These are phyloP conservation scores for Lycaon pictus DNA, from an alignment of 2,113 vertebrate genomes.

Conservation along the genomic window DNA sequence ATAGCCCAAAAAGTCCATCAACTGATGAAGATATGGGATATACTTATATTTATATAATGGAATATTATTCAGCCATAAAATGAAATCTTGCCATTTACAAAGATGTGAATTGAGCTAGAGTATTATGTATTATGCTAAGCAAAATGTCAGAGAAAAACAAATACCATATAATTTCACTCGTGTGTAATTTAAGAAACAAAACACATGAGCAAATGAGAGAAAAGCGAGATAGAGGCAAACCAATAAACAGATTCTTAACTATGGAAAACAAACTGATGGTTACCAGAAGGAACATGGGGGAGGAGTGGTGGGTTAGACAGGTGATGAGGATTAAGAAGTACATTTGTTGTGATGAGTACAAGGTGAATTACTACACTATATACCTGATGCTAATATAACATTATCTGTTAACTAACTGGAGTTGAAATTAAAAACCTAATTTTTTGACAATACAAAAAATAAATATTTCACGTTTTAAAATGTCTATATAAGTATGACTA, in stretches of 20 bases:
- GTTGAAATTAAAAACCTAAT: not conserved
- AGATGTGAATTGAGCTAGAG: not conserved
- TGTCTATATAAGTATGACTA: not conserved
- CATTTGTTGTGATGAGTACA: not conserved
- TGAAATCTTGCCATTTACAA: not conserved
- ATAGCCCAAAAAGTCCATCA: not conserved
- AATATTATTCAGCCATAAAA: not conserved
- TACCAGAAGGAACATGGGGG: not conserved
- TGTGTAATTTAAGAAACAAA: not conserved
- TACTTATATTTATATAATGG: not conserved
- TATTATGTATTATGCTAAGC: not conserved
- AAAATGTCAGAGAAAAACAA: not conserved
- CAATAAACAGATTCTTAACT: not conserved
- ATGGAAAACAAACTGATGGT: not conserved
- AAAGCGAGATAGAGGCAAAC: not conserved
- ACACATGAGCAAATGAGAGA: not conserved
- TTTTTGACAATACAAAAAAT: not conserved
- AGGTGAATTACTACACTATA: not conserved
- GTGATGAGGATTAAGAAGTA: not conserved
- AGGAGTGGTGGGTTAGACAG: not conserved
- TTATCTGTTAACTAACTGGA: not conserved
- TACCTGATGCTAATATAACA: not conserved
- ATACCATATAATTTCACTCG: not conserved
- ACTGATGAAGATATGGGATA: not conserved
- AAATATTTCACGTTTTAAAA: not conserved